Base-by-base conservation (phyloP, 2,888 invertebrate genomes). In the Caenorhabditis zanzibari region DNA sequence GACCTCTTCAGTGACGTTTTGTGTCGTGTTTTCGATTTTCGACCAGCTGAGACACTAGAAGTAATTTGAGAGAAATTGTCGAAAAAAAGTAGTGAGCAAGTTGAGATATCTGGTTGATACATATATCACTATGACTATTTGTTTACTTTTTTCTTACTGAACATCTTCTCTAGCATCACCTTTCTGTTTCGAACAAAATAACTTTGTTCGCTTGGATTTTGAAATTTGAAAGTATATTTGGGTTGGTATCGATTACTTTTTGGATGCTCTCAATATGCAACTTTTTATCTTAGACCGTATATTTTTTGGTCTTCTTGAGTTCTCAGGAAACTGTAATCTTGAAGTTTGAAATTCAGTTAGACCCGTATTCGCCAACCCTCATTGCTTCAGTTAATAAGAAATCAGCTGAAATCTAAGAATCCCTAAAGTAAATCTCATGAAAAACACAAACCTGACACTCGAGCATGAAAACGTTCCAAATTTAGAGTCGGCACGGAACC, bases 61-160 rank as follows among this genome's bases (percentile, higher is more conserved):
- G 77, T 77, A 77, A 77, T 77, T 69, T 77, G 77, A 77, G 77
- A 69, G 71, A 71, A 63, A 44, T 71, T 69, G 69, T 77, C 77
- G 68, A 71, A 77, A 77, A 63, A 63, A 47, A 28, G 56, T 61
- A 41, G 58, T 61, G 68, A 76, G 68, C 76, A 69, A 64, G 54
- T 24, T 3, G 41, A 74, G 64, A 64, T 52, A n/a, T 49, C 24
- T 4, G 54, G 19, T 19, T 47, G 64, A 75, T 19, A 66, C 38
- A 28, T 47, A 19, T 47, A 47, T 47, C 47, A 47, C 32, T 52
- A 24, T 61, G 54, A 26, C 47, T 38, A 24, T 61, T 71, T 77
- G 52, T 71, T 71, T 68, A 61, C 76, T 47, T 61, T 69, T 47
- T 47, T n/a, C 1, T 12, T n/a, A n/a, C 26, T n/a, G 59, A 35